These are phyloP conservation scores for Campylomormyrus tamandua DNA, from an alignment of 2,113 vertebrate species.

Conservation along the genomic window DNA sequence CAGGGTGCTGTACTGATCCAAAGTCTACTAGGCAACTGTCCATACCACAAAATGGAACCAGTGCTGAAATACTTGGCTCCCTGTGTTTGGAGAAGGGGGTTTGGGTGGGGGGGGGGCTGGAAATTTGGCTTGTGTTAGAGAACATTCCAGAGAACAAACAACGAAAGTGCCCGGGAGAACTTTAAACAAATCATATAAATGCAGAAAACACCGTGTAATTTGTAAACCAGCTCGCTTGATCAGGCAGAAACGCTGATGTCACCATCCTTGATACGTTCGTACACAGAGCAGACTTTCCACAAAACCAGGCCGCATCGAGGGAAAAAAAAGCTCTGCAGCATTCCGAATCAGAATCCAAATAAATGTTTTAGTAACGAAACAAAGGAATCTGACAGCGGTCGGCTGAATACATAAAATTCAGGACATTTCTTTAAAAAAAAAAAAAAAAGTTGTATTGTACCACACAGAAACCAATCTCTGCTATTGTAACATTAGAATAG, in stretches of 20 bases:
- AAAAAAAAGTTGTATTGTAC: neutral
- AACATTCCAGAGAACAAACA: conserved; percentile 28
- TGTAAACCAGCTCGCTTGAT: conserved; percentile 32
- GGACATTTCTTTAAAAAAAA: neutral
- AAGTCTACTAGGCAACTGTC: conserved; percentile 23
- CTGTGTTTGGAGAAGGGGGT: conserved; percentile 26
- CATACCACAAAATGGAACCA: conserved; percentile 26
- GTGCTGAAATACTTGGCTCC: conserved; percentile 14
- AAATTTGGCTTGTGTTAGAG: conserved; percentile 22
- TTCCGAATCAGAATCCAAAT: conserved; percentile 32
- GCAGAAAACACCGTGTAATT: conserved; percentile 23
- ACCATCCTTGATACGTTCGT: conserved; percentile 43
- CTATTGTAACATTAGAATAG: neutral
- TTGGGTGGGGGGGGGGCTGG: neutral
- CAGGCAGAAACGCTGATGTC: conserved; percentile 40
- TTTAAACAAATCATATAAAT: conserved; percentile 30
- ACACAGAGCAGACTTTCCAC: conserved; percentile 26
- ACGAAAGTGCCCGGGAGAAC: conserved; percentile 15
- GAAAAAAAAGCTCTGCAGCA: conserved; percentile 20
- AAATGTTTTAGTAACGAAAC: conserved; percentile 43
- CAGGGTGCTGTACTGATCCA: conserved; percentile 14
- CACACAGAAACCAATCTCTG: neutral
- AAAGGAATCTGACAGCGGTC: conserved; percentile 16
- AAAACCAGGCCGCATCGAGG: conserved; percentile 1
- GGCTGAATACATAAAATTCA: neutral